Evolutionary conservation across 2,888 invertebrate genomes (phyloP).

Genomic region (Rhagium mordax): DNA sequence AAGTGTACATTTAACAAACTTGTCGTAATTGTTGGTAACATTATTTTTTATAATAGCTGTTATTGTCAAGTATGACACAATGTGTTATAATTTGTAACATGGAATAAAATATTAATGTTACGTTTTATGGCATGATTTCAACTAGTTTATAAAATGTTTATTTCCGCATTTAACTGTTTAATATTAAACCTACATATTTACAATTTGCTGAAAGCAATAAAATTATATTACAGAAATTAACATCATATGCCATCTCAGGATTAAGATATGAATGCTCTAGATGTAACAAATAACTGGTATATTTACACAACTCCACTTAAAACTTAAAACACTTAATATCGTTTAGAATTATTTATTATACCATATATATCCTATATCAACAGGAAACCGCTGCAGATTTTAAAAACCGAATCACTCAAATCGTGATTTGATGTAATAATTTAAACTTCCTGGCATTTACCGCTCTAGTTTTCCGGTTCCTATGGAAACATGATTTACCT

Average conservation of each 20-base stretch:
- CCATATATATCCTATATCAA: constrained; percentile 3
- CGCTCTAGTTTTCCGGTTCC: constrained; percentile 3
- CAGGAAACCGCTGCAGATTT: constrained; percentile 19
- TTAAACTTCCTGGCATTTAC: constrained; percentile 4
- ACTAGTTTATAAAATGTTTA: constrained; percentile 1
- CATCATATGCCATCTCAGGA: constrained; percentile 18
- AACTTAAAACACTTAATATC: constrained; percentile 22
- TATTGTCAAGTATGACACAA: constrained; percentile 23
- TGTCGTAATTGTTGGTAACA: constrained; percentile 19
- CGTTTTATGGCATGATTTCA: constrained; percentile 5
- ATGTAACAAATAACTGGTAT: constrained; percentile 17
- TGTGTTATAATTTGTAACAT: constrained; percentile 17
- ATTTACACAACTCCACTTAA: constrained; percentile 17
- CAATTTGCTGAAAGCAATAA: constrained; percentile 27
- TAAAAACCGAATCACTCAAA: background rate
- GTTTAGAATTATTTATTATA: constrained; percentile 11
- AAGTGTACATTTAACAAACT: constrained; percentile 16
- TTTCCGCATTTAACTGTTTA: constrained; percentile 30
- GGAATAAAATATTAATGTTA: constrained; percentile 16
- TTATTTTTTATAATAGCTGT: constrained; percentile 30
- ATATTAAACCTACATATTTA: constrained; percentile 21
- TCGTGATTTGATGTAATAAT: background rate
- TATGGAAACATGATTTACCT: background rate
- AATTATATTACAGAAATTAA: constrained; percentile 26
- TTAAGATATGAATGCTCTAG: constrained; percentile 31